Percentiles rank a stretch among this genome's conserved stretches.
phyloP scores from a whole-genome alignment of 1,140 invertebrate species.

The Nymphalis io region DNA sequence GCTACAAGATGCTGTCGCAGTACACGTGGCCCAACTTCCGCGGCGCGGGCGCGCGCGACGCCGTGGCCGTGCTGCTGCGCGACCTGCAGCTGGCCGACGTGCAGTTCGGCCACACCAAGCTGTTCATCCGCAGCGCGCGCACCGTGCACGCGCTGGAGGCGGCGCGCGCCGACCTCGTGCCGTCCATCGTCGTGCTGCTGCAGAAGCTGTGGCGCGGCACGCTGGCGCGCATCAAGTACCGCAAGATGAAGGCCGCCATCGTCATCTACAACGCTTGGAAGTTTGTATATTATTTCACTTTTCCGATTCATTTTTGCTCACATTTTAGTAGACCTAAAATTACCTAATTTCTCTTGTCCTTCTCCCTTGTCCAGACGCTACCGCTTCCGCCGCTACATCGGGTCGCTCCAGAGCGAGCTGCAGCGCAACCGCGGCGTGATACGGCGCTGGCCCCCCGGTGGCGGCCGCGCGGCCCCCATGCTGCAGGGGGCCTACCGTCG shows the following conservation, averaged over 20 bases:
- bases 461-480: conserved; percentile 81
- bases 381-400: conserved; percentile 91
- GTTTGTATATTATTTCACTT: conserved; percentile 48
- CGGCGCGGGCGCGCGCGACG: conserved; percentile 88
- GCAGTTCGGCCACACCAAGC: conserved; percentile 96
- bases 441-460: conserved; percentile 87
- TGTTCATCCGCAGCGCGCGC: conserved; percentile 93
- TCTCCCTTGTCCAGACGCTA: conserved; percentile 82
- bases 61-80: conserved; percentile 90
- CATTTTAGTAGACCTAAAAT: not conserved
- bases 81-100: conserved; percentile 92
- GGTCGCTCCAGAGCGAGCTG: conserved; percentile 79
- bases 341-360: not conserved
- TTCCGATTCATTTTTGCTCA: not conserved
- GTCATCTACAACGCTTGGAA: conserved; percentile 91
- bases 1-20: conserved; percentile 97
- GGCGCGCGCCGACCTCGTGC: conserved; percentile 89
- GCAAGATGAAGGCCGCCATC: conserved; percentile 91
- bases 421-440: conserved; percentile 47
- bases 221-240: conserved; percentile 89
- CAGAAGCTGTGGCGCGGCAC: conserved; percentile 97
- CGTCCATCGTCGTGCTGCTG: conserved; percentile 93
- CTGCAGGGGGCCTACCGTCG: conserved; percentile 85
- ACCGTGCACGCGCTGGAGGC: conserved; percentile 95
- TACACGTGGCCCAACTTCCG: conserved; percentile 97